Base-by-base conservation (phyloP, 30 jellyfish, hydroid and myxozoan species). In the Sanderia malayensis region DNA sequence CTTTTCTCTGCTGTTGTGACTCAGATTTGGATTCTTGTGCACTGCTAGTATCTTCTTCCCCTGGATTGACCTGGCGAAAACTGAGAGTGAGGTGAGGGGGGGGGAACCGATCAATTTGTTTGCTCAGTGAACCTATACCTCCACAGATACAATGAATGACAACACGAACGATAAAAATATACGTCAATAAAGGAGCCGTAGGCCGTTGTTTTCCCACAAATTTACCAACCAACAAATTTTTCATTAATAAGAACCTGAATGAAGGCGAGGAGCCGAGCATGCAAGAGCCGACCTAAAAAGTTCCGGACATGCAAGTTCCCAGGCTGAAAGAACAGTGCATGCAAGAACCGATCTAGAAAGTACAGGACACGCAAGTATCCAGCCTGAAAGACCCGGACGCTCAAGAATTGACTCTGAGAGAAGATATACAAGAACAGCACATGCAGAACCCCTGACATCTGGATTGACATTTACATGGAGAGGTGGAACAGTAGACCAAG, bases 331-430 rank as follows among this genome's bases (percentile, higher is more conserved):
- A 57, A 57, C 68, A 8, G 31, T 8, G n/a, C 68, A 19, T 57
- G 68, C 68, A 9, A 57, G 68, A 57, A 57, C 68, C 68, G 31
- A 57, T 8, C 31, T 57, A n/a, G 68, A 57, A 57, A 57, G 68
- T 4, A 57, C 68, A 8, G 31, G 22, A 57, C 22, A 57, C 31
- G 22, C 68, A 57, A 57, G 21, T 4, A 20, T 24, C 31, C 31
- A 57, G 68, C 68, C 68, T 57, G 68, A 57, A 57, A 57, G 68
- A 57, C 8, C 68, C 68, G 31, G 68, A 57, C 68, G n/a, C n/a
- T n/a, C 31, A 24, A 57, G 27, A 57, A 57, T 57, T 9, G 68
- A 57, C 8, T 21, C 68, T 19, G 68, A 57, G 31, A 57, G 68
- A 57, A 41, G 8, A 41, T 19, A 57, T 57, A 19, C 9, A 57